Conservation (phyloP, 2,888 invertebrate genomes). For the Sarcophaga caerulescens region DNA sequence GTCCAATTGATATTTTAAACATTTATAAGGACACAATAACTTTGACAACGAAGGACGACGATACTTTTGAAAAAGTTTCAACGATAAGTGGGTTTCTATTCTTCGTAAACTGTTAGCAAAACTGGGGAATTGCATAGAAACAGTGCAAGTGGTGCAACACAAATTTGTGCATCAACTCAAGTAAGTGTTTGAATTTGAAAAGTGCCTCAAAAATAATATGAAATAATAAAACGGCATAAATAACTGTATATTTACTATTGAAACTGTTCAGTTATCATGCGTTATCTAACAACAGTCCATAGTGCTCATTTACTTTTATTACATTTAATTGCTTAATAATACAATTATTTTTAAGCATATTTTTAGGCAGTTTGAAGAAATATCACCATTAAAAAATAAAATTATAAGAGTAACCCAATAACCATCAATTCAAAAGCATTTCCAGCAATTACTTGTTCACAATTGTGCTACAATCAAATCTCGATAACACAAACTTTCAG, state of each 20-base stretch:
- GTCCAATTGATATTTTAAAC: conserved; percentile 27
- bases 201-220: not conserved
- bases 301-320: not conserved
- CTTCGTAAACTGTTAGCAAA: conserved; percentile 72
- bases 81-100: not conserved
- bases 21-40: conserved; percentile 40
- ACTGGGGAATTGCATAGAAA: conserved; percentile 86
- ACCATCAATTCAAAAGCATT: not conserved
- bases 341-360: conserved; percentile 47
- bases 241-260: not conserved
- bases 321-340: conserved; percentile 2
- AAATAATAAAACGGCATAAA: conserved; percentile 3
- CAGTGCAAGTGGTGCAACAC: conserved; percentile 82
- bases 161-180: conserved; percentile 79
- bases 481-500: not conserved
- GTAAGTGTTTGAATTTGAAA: conserved; percentile 74
- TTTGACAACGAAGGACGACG: conserved; percentile 35
- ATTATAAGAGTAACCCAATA: conserved; percentile 1
- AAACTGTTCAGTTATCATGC: not conserved
- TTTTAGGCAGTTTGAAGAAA: conserved; percentile 48
- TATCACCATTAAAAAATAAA: not conserved
- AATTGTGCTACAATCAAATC: not conserved
- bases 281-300: not conserved
- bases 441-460: not conserved
- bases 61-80: conserved; percentile 48